A percentile compares a stretch with the other conserved stretches of the same genome.
These are phyloP conservation scores for Ylistrum balloti DNA, from an alignment of 1,140 invertebrate genomes.

Conservation along the genomic window DNA sequence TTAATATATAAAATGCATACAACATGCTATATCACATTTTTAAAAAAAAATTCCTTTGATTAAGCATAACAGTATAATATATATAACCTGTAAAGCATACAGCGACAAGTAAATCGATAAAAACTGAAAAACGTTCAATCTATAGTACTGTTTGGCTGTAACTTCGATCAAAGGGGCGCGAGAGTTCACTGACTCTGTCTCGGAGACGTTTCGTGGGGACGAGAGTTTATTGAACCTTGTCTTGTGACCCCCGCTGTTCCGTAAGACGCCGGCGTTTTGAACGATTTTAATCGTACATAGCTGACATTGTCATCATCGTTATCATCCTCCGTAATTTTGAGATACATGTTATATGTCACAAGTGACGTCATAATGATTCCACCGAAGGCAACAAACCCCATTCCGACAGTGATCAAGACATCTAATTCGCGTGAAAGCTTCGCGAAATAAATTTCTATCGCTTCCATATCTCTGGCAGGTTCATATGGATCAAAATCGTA, in stretches of 20 bases:
- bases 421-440: slow-evolving; percentile 31
- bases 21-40: too few species aligned
- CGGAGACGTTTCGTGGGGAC: background rate
- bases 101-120: too few species aligned
- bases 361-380: slow-evolving; percentile 5
- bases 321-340: slow-evolving; percentile 2
- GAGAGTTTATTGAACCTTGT: background rate
- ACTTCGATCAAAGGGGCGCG: too few species aligned
- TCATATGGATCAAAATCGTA: slow-evolving; percentile 44
- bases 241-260: background rate
- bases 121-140: too few species aligned
- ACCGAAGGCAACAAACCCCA: slow-evolving; percentile 45
- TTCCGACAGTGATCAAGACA: slow-evolving; percentile 45
- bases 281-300: background rate
- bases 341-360: slow-evolving; percentile 24
- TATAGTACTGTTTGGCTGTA: too few species aligned
- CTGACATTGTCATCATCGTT: background rate
- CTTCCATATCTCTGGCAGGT: slow-evolving; percentile 50
- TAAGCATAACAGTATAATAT: too few species aligned
- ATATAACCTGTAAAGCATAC: too few species aligned
- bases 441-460: slow-evolving; percentile 48
- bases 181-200: too few species aligned
- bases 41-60: too few species aligned
- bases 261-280: background rate
- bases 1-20: too few species aligned